phyloP scores from a whole-genome alignment of 2,888 invertebrate genomes.

The Eupithecia abbreviata region DNA sequence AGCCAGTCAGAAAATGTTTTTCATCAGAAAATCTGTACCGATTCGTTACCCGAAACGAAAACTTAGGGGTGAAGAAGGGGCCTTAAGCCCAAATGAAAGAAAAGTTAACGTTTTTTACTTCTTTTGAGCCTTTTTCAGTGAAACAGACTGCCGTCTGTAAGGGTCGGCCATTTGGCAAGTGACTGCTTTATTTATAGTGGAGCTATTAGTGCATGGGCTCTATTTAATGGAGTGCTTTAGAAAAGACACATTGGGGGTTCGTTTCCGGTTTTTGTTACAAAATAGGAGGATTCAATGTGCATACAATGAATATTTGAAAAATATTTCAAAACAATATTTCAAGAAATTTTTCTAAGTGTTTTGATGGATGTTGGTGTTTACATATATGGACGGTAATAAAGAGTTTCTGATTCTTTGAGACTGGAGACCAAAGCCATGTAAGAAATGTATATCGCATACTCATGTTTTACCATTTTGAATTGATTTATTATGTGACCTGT shows the following conservation, averaged over 20 bases:
- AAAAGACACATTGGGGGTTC: neutral
- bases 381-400: no score
- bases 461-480: no score
- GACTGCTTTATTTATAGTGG: constrained; percentile 42
- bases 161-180: constrained; percentile 39
- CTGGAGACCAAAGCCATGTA: no score
- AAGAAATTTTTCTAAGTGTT: no score
- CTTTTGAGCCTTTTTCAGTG: neutral
- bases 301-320: neutral
- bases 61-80: no score
- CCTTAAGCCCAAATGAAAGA: neutral
- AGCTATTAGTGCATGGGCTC: constrained; percentile 25
- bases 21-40: no score
- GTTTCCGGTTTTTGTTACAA: neutral
- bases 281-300: neutral
- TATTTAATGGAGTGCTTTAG: constrained; percentile 24
- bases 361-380: no score
- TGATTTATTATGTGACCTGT: no score
- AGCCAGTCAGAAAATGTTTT: no score
- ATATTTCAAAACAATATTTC: neutral
- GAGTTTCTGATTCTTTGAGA: no score
- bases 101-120: neutral
- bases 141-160: constrained; percentile 19
- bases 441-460: no score
- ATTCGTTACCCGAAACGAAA: no score